Evolutionary conservation across 2,113 vertebrate species (phyloP).

Genomic region (Paratilapia polleni): DNA sequence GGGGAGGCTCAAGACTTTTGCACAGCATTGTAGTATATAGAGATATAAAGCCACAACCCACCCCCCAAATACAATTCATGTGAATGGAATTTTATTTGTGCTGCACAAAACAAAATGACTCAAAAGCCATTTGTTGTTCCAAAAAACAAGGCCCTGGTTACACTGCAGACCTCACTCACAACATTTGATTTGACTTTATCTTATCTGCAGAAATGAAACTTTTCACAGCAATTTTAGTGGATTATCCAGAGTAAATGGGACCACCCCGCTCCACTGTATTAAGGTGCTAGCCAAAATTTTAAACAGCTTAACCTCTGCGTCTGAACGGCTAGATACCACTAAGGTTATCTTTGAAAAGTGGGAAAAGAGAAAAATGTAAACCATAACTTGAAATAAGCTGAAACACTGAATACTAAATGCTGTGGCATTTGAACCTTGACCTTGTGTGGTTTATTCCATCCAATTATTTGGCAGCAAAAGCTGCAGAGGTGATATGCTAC

Average conservation of each 20-base stretch:
- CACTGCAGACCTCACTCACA: background rate
- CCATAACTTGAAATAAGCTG: background rate
- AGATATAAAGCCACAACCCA: too few species aligned
- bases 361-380: background rate
- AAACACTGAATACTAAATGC: background rate
- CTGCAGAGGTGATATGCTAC: background rate
- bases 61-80: too few species aligned
- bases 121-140: background rate
- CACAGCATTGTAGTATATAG: too few species aligned
- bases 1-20: too few species aligned
- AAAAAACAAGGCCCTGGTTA: background rate
- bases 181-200: background rate
- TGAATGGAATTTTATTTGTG: background rate
- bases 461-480: conserved; percentile 27
- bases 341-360: background rate
- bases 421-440: background rate
- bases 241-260: background rate
- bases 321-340: background rate
- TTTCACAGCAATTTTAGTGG: background rate
- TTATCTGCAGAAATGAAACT: background rate
- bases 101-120: background rate
- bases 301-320: too few species aligned
- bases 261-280: background rate
- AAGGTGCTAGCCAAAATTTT: background rate
- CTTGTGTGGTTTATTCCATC: conserved; percentile 19